Conservation (phyloP, 2,797 vertebrate genomes). For the Spheniscus humboldti region DNA sequence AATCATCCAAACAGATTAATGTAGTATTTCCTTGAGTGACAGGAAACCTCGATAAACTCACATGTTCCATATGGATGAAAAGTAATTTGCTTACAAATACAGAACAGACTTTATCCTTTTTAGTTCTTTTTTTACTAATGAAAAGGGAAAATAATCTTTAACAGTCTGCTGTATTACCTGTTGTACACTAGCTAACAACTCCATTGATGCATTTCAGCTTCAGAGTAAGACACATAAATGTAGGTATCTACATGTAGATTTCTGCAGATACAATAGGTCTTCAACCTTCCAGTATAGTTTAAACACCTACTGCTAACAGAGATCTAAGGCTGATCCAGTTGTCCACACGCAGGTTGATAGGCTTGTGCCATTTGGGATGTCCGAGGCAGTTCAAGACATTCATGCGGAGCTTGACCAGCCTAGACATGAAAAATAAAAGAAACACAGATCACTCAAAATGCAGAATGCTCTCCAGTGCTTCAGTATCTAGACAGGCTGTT, state of each 20-base stretch:
- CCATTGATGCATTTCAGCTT: not conserved
- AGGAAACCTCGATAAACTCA: slow-evolving; percentile 11
- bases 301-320: not conserved
- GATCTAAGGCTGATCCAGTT: not conserved
- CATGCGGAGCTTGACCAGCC: not conserved
- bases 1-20: not conserved
- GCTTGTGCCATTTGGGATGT: not conserved
- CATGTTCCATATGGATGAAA: not conserved
- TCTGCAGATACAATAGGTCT: not conserved
- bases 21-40: slow-evolving; percentile 9
- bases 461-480: not conserved
- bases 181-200: not conserved
- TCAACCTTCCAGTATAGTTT: not conserved
- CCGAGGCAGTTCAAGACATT: not conserved
- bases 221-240: not conserved
- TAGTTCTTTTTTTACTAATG: not conserved
- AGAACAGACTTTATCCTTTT: not conserved
- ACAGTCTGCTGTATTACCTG: not conserved
- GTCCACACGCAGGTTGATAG: not conserved
- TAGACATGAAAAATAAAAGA: not conserved
- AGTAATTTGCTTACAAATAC: not conserved
- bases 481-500: not conserved
- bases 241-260: not conserved
- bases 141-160: not conserved
- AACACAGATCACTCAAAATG: not conserved